A percentile compares a stretch with the other conserved stretches of the same genome.
Conservation (phyloP, 2,888 invertebrate genomes). For the Baronia brevicornis region DNA sequence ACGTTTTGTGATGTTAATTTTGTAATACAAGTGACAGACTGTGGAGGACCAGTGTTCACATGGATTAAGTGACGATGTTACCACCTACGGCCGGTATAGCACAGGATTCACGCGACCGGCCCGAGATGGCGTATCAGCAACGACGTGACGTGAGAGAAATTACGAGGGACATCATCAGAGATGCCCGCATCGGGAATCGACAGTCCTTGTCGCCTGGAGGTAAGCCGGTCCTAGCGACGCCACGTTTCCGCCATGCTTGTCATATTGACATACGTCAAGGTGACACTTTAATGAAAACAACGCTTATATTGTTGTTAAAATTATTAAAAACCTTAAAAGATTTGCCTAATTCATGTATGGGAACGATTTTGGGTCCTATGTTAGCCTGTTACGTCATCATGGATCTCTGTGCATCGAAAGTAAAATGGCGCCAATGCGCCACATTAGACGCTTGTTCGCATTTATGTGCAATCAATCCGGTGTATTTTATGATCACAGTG, state of each 20-base stretch:
- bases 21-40: constrained; percentile 32
- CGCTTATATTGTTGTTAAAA: constrained; percentile 39
- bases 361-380: constrained; percentile 30
- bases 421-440: constrained; percentile 68
- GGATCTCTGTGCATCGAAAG: constrained; percentile 49
- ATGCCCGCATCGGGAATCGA: constrained; percentile 58
- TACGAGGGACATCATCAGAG: constrained; percentile 64
- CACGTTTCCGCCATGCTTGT: constrained; percentile 75
- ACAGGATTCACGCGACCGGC: constrained; percentile 65
- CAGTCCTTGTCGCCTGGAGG: constrained; percentile 69
- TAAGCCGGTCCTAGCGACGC: constrained; percentile 61
- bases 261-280: constrained; percentile 75
- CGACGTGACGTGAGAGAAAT: constrained; percentile 65
- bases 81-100: constrained; percentile 69
- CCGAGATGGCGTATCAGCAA: constrained; percentile 69
- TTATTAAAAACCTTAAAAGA: constrained; percentile 28
- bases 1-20: constrained; percentile 28
- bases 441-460: constrained; percentile 22
- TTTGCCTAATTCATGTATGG: constrained; percentile 18
- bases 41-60: constrained; percentile 42
- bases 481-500: too few relatives aligned
- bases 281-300: constrained; percentile 72
- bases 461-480: constrained; percentile 14
- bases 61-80: constrained; percentile 70
- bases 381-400: constrained; percentile 64